Conservation (phyloP, 2,888 invertebrate species). For the Orthosia gracilis region DNA sequence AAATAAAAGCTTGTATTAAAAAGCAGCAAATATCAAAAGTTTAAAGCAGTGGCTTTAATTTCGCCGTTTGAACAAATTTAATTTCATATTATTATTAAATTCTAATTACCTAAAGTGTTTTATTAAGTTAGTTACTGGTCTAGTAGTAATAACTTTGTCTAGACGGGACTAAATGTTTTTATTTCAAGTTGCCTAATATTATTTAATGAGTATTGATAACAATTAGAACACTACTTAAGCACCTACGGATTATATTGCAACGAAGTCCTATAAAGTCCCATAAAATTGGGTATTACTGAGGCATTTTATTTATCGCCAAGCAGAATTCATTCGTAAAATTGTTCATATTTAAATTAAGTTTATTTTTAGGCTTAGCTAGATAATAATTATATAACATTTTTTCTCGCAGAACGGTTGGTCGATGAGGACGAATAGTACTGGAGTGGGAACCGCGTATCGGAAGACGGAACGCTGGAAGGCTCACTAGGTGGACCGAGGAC, state of each 20-base stretch:
- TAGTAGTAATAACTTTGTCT: conserved; percentile 26
- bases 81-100: conserved; percentile 1
- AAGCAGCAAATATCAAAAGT: not conserved
- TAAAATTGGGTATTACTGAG: not conserved
- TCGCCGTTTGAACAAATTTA: not conserved
- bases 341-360: too few relatives aligned
- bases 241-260: not conserved
- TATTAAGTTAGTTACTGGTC: conserved; percentile 5
- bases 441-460: too few relatives aligned
- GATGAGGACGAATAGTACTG: too few relatives aligned
- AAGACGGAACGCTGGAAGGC: too few relatives aligned
- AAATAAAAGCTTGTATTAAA: too few relatives aligned
- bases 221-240: not conserved
- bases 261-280: not conserved
- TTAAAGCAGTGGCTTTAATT: not conserved
- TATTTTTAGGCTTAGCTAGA: too few relatives aligned
- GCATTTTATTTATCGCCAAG: not conserved
- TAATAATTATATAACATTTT: too few relatives aligned
- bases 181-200: not conserved
- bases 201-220: not conserved
- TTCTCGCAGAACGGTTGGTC: too few relatives aligned
- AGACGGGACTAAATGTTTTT: conserved; percentile 9
- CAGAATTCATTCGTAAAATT: not conserved
- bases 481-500: too few relatives aligned
- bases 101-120: not conserved